Conservation (phyloP, 2,888 invertebrate genomes). For the Cyrtodaria siliqua region DNA sequence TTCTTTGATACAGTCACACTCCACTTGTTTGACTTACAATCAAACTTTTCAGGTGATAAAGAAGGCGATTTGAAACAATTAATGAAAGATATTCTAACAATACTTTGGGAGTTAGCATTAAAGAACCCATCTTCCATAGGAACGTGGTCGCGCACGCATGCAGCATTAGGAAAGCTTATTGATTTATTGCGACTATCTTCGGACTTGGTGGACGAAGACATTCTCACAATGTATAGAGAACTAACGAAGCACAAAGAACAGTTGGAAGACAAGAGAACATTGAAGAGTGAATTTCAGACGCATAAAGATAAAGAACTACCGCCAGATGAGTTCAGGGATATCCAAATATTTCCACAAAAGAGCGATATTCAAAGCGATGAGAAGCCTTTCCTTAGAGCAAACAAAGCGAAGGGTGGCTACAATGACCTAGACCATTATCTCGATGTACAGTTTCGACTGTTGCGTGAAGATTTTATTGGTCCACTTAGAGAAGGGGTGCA, state of each 20-base stretch:
- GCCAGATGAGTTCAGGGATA: constrained; percentile 28
- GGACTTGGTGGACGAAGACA: background rate
- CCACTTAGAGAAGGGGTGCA: constrained; percentile 91
- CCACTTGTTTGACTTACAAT: constrained; percentile 6
- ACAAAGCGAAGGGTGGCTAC: constrained; percentile 89
- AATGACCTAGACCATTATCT: constrained; percentile 90
- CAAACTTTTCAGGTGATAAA: background rate
- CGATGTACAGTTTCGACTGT: constrained; percentile 91
- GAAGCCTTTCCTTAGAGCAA: constrained; percentile 88
- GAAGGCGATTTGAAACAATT: background rate
- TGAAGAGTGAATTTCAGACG: background rate
- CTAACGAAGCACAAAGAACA: constrained; percentile 6
- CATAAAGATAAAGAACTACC: background rate
- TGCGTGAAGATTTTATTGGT: constrained; percentile 93
- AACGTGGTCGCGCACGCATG: constrained; percentile 7
- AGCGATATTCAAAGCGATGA: background rate
- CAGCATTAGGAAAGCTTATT: constrained; percentile 7
- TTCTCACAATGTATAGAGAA: background rate
- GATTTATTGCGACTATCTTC: background rate
- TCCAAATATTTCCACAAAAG: constrained; percentile 85
- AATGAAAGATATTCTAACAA: constrained; percentile 5
- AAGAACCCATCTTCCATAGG: constrained; percentile 25
- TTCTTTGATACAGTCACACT: constrained; percentile 4
- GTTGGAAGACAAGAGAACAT: background rate
- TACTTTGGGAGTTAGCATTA: constrained; percentile 9